Base-by-base conservation (phyloP, 53 echinoderm and acorn worm species). In the Paracentrotus lividus region DNA sequence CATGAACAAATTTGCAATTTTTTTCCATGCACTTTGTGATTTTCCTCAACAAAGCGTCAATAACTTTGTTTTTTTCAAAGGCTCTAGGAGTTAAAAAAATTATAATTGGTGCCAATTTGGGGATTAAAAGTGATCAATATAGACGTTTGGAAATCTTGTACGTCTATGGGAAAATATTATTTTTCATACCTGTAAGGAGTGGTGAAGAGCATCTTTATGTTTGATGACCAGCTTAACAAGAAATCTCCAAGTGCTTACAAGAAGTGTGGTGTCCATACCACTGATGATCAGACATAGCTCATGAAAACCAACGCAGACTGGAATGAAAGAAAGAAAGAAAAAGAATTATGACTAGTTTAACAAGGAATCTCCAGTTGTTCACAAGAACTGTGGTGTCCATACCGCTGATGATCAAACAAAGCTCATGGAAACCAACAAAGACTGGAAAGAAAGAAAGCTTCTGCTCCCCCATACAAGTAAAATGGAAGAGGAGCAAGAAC, bases 301-400 rank as follows among this genome's bases (percentile, higher is more conserved):
- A 88, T 98, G 97, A 84, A 98, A 96, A 5, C 93, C 96, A 72
- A 27, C 84, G 67, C 99, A 95, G 43, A 97, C 99, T 98, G 86
- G 4, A 72, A 40, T 38, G 72, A 40, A 40, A 15, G 21, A 72
- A 16, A 36, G 10, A n/a, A n/a, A n/a, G n/a, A n/a, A n/a, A n/a
- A n/a, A n/a, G n/a, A n/a, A n/a, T n/a, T n/a, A 94, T 96, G 84
- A 93, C 86, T 32, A 96, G 38, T 87, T 98, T 96, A 34, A 97
- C 95, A 8, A 98, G 95, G 42, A 97, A 95, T 54, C 95, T 95
- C 99, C 97, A 98, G 14, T 96, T 95, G 51, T 95, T 95, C 29
- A 95, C 95, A 85, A 97, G 86, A 51, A 98, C 88, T 4, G 97
- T 96, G 36, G 95, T 94, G 58, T 98, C 99, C 97, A 98, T 97